Percentiles rank a stretch among this genome's conserved stretches.
Conservation (phyloP, 2,888 invertebrate species). For the Alsophila aescularia region DNA sequence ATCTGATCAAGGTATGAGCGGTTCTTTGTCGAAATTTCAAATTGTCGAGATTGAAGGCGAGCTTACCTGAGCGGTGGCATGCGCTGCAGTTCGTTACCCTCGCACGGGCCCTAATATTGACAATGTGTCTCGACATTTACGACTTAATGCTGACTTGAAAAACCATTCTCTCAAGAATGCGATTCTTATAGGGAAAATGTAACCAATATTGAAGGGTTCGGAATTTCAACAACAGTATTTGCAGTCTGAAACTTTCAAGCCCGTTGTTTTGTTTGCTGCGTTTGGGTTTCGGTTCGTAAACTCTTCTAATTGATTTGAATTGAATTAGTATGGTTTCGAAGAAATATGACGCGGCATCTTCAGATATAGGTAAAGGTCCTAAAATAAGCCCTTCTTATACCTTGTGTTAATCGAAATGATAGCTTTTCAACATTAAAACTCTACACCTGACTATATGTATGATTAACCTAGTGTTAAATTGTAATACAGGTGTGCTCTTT, state of each 20-base stretch:
- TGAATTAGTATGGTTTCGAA: slow-evolving; percentile 1
- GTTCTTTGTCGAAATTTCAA: slow-evolving; percentile 17
- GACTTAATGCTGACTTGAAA: slow-evolving; percentile 47
- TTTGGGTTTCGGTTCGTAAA: neutral
- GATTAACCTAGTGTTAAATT: slow-evolving; percentile 31
- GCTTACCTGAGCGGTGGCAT: slow-evolving; percentile 54
- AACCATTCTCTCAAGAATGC: slow-evolving; percentile 39
- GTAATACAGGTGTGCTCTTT: slow-evolving; percentile 29
- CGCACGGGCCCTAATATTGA: slow-evolving; percentile 59
- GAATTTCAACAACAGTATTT: slow-evolving; percentile 2
- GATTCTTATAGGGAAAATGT: slow-evolving; percentile 42
- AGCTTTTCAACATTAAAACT: neutral
- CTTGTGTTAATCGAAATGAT: neutral
- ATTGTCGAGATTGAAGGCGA: slow-evolving; percentile 40
- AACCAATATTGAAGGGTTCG: slow-evolving; percentile 21
- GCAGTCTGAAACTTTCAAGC: slow-evolving; percentile 2
- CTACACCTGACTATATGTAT: slow-evolving; percentile 4
- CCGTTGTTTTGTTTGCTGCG: neutral
- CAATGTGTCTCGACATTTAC: slow-evolving; percentile 58
- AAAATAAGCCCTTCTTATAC: neutral
- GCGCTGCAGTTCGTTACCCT: slow-evolving; percentile 63
- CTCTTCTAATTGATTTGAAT: neutral
- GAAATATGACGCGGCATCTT: slow-evolving; percentile 4
- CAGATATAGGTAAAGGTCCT: slow-evolving; percentile 2
- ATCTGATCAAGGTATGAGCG: slow-evolving; percentile 6